Percentiles rank a stretch among this genome's conserved stretches.
These are phyloP conservation scores for Mustelus asterias DNA, from an alignment of 2,113 vertebrate genomes.

Conservation along the genomic window DNA sequence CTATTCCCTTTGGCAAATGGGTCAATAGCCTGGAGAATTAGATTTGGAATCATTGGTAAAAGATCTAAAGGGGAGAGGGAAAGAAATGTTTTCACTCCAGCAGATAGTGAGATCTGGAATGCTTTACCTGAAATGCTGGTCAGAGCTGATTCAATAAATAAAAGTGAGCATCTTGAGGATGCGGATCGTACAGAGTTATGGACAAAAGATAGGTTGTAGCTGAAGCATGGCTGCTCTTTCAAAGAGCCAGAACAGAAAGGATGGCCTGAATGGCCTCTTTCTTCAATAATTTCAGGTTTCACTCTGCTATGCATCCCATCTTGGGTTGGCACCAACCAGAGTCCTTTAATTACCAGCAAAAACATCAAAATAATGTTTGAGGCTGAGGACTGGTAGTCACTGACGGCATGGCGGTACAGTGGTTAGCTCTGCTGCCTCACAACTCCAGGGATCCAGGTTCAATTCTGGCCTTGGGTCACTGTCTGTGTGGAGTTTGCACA, in stretches of 20 bases:
- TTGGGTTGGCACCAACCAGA: not conserved
- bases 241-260: not conserved
- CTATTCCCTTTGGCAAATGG: not conserved
- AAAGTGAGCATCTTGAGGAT: not conserved
- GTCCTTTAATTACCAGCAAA: not conserved
- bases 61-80: not conserved
- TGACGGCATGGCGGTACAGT: too few relatives aligned
- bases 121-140: not conserved
- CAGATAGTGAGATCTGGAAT: not conserved
- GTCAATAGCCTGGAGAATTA: not conserved
- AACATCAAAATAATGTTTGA: not conserved
- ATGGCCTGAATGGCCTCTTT: not conserved
- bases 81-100: not conserved
- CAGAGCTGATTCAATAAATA: not conserved
- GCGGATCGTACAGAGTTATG: not conserved
- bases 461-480: too few relatives aligned
- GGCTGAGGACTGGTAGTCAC: not conserved
- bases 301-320: not conserved
- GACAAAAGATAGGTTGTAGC: not conserved
- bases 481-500: too few relatives aligned
- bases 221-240: not conserved
- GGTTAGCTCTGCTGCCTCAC: too few relatives aligned
- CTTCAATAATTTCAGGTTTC: too few relatives aligned
- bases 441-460: too few relatives aligned
- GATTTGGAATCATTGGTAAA: not conserved